Evolutionary conservation across 2,888 invertebrate species (phyloP), one percentile per base, ranked within the genome.

Genomic region (Drosophila anceps): DNA sequence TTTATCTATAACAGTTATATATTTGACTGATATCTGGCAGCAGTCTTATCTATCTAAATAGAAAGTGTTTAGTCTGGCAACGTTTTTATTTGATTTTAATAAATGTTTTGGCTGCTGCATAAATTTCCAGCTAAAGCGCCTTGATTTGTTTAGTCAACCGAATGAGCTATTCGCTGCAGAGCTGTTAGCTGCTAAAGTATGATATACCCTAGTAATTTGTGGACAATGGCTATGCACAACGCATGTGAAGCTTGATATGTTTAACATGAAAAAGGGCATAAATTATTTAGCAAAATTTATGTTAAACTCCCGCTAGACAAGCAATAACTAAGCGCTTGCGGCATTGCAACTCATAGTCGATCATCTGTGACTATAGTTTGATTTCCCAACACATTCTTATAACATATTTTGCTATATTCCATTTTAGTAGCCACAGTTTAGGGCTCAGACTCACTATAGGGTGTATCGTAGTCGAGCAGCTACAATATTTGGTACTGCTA

Each of bases 131-230:
- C 18, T 18, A 12, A 50, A 48, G 10, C 29, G 10, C 29, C 2
- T 48, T 29, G 48, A 48, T 50, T 31, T 50, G 50, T 18, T 50
- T 4, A 50, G 50, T 50, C 50, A 50, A 50, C 12, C 18, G 50
- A 2, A 31, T 31, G 18, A 50, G 4, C 50, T 50, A 50, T 48
- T 5, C n/a, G 2, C 1, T 13, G 31, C 13, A 20, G 18, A 50
- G 50, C 18, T 31, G 8, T 50, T 31, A 13, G 50, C 8, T 18
- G 8, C 20, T 31, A 12, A 13, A 7, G 13, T 33, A 33, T 48
- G 1, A 29, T 13, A 50, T 50, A 33, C 50, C 50, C 50, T 33
- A 13, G 31, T 0, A 13, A 33, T 33, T 13, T 1, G 18, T 0
- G 7, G 12, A 0, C 7, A 31, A 18, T 0, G 18, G 50, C 7